Conservation (phyloP, 2,113 vertebrate genomes). For the Callionymus lyra region DNA sequence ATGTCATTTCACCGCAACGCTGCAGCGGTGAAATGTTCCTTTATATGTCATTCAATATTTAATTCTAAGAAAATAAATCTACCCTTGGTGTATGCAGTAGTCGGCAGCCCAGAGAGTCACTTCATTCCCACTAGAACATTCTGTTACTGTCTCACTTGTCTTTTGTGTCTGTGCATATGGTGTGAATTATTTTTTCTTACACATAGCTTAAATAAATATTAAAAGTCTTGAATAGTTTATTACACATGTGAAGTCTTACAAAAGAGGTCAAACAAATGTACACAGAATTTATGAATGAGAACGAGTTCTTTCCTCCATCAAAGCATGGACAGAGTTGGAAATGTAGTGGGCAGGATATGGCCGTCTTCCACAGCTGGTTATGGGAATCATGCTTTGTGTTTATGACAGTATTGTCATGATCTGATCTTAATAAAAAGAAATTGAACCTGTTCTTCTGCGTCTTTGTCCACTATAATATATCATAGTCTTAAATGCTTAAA, state of each 20-base stretch:
- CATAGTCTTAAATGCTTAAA: too few relatives aligned
- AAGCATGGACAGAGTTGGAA: constrained; percentile 5
- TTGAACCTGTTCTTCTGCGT: constrained; percentile 1
- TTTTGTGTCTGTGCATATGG: constrained; percentile 54
- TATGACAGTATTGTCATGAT: constrained; percentile 53
- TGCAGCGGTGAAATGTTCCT: constrained; percentile 21
- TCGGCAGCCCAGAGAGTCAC: constrained; percentile 42
- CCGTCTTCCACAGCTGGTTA: constrained; percentile 57
- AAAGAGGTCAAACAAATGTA: constrained; percentile 16
- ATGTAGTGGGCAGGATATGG: constrained; percentile 29
- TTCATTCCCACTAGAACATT: constrained; percentile 39
- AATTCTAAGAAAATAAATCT: constrained; percentile 35
- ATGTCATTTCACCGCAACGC: constrained; percentile 9
- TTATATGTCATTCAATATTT: constrained; percentile 31
- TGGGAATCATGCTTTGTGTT: constrained; percentile 45
- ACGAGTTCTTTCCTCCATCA: constrained; percentile 4
- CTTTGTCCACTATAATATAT: too few relatives aligned
- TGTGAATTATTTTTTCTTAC: constrained; percentile 57
- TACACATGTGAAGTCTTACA: constrained; percentile 43
- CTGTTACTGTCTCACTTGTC: constrained; percentile 52
- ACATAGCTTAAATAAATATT: constrained; percentile 45
- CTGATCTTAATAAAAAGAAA: constrained; percentile 13
- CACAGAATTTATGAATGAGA: constrained; percentile 21
- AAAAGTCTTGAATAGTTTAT: constrained; percentile 40
- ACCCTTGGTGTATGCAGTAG: constrained; percentile 39